Base-by-base conservation (phyloP, 2,113 vertebrate species). In the Hydropotes inermis region DNA sequence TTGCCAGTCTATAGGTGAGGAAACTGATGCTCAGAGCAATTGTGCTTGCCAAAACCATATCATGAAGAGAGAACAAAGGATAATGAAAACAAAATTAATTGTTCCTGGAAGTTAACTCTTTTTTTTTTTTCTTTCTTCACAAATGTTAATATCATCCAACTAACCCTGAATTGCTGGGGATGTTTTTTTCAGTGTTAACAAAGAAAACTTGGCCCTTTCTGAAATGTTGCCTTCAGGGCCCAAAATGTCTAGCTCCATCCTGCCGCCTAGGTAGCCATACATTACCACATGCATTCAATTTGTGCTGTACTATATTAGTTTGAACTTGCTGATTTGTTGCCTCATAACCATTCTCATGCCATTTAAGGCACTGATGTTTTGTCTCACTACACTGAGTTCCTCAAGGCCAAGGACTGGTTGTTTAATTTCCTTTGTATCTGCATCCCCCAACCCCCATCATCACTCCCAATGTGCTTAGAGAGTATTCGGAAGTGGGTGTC, bases 111-210 rank as follows among this genome's bases (percentile, higher is more conserved):
- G 23, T 74, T 60, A 82, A n/a, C 45, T 47, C 45, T 23, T 81
- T 94, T 89, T 90, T 90, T 39, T 74, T 74, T 85, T 67, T 50
- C 79, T 96, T 94, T 87, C 93, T 93, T 85, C 83, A 91, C n/a
- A 91, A 96, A 82, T 91, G 83, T 89, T 93, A 92, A 81, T 94
- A 94, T 85, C 90, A 96, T 96, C 54, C 84, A 97, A 27, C 30
- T 64, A 94, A 39, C 52, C 64, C 78, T 92, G 16, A 30, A 82
- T 96, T 96, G 52, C 90, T 92, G 39, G 61, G 90, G 92, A 97
- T 90, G 87, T 94, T 97, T 95, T 96, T 90, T 97, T 96, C 81
- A 94, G 64, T 76, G 25, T 60, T 96, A 96, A 94, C 58, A 88
- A 97, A 92, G 88, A 84, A 97, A 91, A 93, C 23, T 21, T 28